Conservation (phyloP, 2,113 vertebrate genomes). For the Bujurquina vittata region DNA sequence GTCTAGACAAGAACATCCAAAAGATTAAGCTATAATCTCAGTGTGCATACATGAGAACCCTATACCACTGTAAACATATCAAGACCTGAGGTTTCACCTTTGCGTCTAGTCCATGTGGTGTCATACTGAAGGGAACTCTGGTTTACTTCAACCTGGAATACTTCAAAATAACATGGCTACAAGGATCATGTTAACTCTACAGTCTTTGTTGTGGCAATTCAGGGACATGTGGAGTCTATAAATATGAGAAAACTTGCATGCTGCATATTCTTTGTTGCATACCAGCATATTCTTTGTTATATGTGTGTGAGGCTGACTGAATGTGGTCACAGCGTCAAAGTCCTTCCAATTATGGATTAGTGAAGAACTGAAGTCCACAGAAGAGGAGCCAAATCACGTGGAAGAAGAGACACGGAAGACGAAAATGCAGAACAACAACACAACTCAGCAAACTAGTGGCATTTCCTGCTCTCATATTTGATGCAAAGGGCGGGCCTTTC, state of each 20-base stretch:
- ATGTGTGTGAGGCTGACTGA: not conserved
- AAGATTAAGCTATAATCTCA: constrained; percentile 51
- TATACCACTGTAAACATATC: not conserved
- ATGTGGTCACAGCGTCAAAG: not conserved
- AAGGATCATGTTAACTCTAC: not conserved
- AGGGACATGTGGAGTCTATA: not conserved
- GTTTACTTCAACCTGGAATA: constrained; percentile 1
- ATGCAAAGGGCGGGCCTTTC: not conserved
- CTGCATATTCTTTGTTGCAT: not conserved
- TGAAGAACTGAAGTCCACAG: not conserved
- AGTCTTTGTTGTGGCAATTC: not conserved
- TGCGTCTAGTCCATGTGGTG: not conserved
- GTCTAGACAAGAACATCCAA: constrained; percentile 58
- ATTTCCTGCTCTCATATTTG: not conserved
- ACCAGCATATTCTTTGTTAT: not conserved
- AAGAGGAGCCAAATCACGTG: not conserved
- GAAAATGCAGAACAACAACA: not conserved
- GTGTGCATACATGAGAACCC: constrained; percentile 25
- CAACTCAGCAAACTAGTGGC: not conserved
- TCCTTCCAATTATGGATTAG: not conserved
- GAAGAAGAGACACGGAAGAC: not conserved
- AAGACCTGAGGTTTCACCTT: not conserved
- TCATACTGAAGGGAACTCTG: not conserved
- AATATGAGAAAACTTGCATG: not conserved
- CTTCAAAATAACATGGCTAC: not conserved